These are phyloP conservation scores for Pseudorhombus dupliciocellatus DNA, from an alignment of 2,113 vertebrate genomes.

Conservation along the genomic window DNA sequence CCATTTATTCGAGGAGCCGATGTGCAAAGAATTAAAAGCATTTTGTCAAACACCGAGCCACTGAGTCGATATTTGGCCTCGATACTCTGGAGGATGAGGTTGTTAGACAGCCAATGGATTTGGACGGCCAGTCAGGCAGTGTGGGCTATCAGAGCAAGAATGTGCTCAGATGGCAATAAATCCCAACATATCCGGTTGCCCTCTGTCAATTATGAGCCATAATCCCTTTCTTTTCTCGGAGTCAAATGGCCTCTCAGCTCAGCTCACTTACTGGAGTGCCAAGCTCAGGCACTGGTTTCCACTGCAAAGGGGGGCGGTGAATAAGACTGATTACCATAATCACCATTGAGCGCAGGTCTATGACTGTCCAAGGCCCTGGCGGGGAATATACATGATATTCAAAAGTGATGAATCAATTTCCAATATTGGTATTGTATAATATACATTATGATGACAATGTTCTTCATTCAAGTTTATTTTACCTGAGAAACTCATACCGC, in stretches of 20 bases:
- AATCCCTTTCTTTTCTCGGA: constrained; percentile 49
- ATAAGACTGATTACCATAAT: constrained; percentile 14
- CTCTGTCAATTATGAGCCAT: constrained; percentile 52
- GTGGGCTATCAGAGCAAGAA: constrained; percentile 29
- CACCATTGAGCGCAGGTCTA: neutral
- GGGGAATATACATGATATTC: neutral
- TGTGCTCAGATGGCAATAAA: constrained; percentile 54
- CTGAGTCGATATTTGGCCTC: constrained; percentile 1
- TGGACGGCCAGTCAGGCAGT: constrained; percentile 18
- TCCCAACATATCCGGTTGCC: constrained; percentile 52
- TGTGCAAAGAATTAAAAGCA: constrained; percentile 26
- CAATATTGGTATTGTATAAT: neutral
- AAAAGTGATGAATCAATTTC: neutral
- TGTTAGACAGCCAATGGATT: constrained; percentile 24
- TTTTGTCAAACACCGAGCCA: constrained; percentile 35
- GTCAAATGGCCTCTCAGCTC: constrained; percentile 44
- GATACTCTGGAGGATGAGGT: constrained; percentile 10
- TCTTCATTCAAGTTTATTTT: too few relatives aligned
- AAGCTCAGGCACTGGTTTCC: constrained; percentile 20
- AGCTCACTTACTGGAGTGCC: constrained; percentile 6
- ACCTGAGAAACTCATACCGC: too few relatives aligned
- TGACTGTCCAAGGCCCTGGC: neutral
- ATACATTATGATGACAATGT: too few relatives aligned
- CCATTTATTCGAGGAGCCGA: constrained; percentile 18
- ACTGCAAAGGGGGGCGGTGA: constrained; percentile 6